These are phyloP conservation scores for Ellobium chinense DNA, from an alignment of 2,888 invertebrate species.

Conservation along the genomic window DNA sequence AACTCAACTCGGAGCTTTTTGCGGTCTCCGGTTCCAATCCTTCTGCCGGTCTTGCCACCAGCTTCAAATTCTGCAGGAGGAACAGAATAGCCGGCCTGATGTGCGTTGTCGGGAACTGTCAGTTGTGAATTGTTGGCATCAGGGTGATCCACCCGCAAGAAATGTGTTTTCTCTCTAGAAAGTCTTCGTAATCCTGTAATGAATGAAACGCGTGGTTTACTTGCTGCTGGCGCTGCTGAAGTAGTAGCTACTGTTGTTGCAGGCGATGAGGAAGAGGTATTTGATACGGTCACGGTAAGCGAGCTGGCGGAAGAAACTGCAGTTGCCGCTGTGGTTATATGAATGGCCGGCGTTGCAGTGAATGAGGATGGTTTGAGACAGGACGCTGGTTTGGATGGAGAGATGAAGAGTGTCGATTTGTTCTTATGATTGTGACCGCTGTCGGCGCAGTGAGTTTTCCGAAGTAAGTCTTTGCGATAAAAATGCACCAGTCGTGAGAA, in stretches of 20 bases:
- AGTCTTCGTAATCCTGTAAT: conserved; percentile 30
- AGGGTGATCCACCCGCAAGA: conserved; percentile 18
- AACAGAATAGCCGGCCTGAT: not conserved
- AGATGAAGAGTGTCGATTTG: not conserved
- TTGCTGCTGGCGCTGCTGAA: not conserved
- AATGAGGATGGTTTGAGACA: not conserved
- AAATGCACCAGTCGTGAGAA: conserved; percentile 15
- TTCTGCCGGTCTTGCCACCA: conserved; percentile 31
- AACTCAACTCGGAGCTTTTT: conserved; percentile 64
- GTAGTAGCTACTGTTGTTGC: not conserved
- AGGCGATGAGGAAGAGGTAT: not conserved
- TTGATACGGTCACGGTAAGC: not conserved
- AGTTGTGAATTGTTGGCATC: not conserved
- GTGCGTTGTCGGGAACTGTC: not conserved
- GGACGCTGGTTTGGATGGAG: not conserved
- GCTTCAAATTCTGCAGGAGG: not conserved
- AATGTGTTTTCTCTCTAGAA: conserved; percentile 10
- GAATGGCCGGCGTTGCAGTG: not conserved
- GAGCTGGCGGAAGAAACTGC: not conserved
- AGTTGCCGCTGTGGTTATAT: not conserved
- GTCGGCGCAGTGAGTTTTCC: not conserved
- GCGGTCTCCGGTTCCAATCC: conserved; percentile 54
- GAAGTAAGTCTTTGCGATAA: conserved; percentile 13
- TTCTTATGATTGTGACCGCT: not conserved
- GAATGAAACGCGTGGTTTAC: conserved; percentile 23